phyloP scores from a whole-genome alignment of 2,113 vertebrate species.

The Genyomyrus donnyi region DNA sequence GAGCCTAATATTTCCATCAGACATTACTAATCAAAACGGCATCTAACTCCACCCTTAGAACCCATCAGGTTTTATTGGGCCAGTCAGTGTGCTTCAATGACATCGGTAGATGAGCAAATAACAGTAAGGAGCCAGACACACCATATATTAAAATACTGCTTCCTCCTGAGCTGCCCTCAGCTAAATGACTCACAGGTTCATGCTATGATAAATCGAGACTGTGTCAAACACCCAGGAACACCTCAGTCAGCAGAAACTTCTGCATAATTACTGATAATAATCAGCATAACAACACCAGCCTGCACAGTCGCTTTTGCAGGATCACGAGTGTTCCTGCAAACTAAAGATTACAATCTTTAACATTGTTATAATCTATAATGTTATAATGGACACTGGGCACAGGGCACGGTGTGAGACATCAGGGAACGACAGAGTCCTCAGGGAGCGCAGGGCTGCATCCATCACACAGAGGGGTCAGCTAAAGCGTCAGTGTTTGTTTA shows the following conservation, averaged over 20 bases:
- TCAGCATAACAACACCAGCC: background rate
- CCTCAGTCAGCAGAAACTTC: background rate
- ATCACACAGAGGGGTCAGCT: no score
- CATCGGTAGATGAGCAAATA: background rate
- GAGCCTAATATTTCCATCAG: background rate
- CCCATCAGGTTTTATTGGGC: background rate
- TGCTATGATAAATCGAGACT: background rate
- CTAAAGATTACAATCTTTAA: no score
- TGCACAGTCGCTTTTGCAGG: background rate
- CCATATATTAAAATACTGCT: background rate
- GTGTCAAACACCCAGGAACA: background rate
- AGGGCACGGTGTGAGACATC: no score
- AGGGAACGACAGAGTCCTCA: no score
- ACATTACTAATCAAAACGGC: background rate
- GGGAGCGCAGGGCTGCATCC: no score
- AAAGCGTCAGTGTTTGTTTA: background rate
- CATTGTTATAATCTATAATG: no score
- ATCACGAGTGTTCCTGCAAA: background rate
- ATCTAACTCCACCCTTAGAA: background rate
- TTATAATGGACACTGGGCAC: no score
- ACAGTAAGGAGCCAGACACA: background rate
- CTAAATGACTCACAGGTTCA: background rate
- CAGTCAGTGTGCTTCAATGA: background rate
- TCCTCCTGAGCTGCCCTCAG: background rate
- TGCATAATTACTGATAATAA: background rate